A percentile compares a stretch with the other conserved stretches of the same genome.
These are phyloP conservation scores for Eucidaris tribuloides DNA, from an alignment of 35 echinoderm and acorn worm genomes.

Conservation along the genomic window DNA sequence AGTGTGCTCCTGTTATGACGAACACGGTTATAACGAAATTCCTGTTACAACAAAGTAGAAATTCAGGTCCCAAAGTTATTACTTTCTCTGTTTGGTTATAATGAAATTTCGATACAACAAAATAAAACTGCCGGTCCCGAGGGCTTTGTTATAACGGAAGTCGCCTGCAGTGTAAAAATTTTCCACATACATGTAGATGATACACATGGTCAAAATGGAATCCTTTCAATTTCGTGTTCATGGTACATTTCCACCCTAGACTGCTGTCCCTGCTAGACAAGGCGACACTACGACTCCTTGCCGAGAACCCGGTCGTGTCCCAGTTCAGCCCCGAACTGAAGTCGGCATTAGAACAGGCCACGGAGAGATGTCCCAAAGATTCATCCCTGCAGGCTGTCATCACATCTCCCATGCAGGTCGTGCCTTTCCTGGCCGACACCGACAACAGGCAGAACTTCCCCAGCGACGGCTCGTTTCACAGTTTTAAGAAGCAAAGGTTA, in stretches of 20 bases:
- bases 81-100: too few relatives aligned
- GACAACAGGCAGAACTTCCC: constrained; percentile 83
- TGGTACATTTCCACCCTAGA: neutral
- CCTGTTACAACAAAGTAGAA: too few relatives aligned
- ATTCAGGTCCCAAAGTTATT: too few relatives aligned
- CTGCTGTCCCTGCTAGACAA: neutral
- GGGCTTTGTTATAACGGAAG: too few relatives aligned
- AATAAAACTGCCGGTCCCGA: too few relatives aligned
- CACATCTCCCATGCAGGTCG: neutral
- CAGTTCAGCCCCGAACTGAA: neutral
- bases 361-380: neutral
- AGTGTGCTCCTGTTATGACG: too few relatives aligned
- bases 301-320: neutral
- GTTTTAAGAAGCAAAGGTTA: constrained; percentile 81
- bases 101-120: too few relatives aligned
- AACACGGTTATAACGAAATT: too few relatives aligned
- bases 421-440: constrained; percentile 50
- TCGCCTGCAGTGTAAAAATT: too few relatives aligned
- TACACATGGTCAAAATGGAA: too few relatives aligned
- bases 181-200: too few relatives aligned
- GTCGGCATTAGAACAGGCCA: neutral
- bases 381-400: neutral
- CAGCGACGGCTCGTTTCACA: constrained; percentile 59
- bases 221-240: neutral
- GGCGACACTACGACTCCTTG: neutral